A percentile compares a stretch with the other conserved stretches of the same genome.
phyloP scores from a whole-genome alignment of 2,888 invertebrate species.

The Escarpia spicata region DNA sequence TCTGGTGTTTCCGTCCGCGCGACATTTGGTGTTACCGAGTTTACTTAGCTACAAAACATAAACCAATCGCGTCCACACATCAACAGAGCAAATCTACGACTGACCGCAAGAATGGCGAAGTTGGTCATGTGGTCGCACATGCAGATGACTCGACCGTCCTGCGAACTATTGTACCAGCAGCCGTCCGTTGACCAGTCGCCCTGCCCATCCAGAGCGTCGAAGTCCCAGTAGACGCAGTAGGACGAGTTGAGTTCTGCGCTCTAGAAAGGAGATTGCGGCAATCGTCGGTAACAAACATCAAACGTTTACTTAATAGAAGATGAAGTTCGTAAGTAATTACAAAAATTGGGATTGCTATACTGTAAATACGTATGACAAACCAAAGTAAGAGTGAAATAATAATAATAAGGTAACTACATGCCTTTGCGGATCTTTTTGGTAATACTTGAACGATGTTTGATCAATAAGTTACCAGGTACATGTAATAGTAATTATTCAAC shows the following conservation, averaged over 20 bases:
- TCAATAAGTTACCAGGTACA: neutral
- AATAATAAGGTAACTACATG: neutral
- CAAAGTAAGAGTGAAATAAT: neutral
- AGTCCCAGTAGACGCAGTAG: conserved; percentile 49
- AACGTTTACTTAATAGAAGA: too few relatives aligned
- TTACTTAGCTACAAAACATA: neutral
- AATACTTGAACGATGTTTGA: neutral
- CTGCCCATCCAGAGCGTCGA: conserved; percentile 43
- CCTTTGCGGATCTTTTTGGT: neutral
- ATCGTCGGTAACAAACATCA: neutral
- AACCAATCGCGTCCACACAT: neutral
- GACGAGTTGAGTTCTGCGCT: neutral
- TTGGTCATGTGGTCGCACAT: conserved; percentile 59
- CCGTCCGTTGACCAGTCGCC: conserved; percentile 55
- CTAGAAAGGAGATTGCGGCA: neutral
- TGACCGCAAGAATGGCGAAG: conserved; percentile 49
- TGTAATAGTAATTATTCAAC: too few relatives aligned
- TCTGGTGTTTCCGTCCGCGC: neutral
- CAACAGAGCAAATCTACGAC: neutral
- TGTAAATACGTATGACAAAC: neutral
- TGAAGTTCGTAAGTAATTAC: too few relatives aligned
- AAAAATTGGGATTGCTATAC: neutral
- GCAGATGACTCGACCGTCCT: conserved; percentile 49
- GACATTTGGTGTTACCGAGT: neutral
- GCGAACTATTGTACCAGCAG: conserved; percentile 42